Percentiles rank a stretch among this genome's conserved stretches.
These are phyloP conservation scores for Paradoxurus hermaphroditus DNA, from an alignment of 2,113 vertebrate species.

Conservation along the genomic window DNA sequence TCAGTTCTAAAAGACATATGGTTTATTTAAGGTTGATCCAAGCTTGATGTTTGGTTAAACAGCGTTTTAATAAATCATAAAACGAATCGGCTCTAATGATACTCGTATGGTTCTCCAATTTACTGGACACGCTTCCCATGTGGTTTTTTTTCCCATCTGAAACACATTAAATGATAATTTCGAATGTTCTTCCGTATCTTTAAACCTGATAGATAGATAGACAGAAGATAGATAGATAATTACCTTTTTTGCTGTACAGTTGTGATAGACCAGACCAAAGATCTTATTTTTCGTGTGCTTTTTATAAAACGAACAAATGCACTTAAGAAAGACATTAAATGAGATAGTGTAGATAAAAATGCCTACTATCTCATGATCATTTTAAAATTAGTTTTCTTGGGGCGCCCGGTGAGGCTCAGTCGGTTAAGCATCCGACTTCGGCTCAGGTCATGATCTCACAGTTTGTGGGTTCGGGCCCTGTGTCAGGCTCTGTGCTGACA, in stretches of 20 bases:
- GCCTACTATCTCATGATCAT: background rate
- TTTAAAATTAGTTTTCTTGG: background rate
- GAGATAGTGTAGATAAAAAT: background rate
- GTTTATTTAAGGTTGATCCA: constrained; percentile 74
- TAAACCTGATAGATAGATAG: too few relatives aligned
- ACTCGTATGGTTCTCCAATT: background rate
- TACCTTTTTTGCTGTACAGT: constrained; percentile 87
- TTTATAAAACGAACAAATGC: constrained; percentile 80
- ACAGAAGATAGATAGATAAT: constrained; percentile 75
- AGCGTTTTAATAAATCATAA: constrained; percentile 66
- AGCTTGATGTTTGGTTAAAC: constrained; percentile 68
- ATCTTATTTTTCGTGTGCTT: constrained; percentile 90
- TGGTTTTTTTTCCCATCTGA: background rate
- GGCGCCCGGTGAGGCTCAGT: too few relatives aligned
- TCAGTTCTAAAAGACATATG: constrained; percentile 68
- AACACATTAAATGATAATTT: background rate
- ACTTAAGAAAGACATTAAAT: background rate
- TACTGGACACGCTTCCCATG: background rate
- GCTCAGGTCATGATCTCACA: too few relatives aligned
- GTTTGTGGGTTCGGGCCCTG: too few relatives aligned
- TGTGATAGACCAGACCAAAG: constrained; percentile 86
- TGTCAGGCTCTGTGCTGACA: too few relatives aligned
- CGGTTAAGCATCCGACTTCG: too few relatives aligned
- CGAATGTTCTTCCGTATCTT: too few relatives aligned
- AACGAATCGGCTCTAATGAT: constrained; percentile 49